Percentiles rank a stretch among this genome's conserved stretches.
phyloP scores from a whole-genome alignment of 2,113 vertebrate species.

The Gymnocephalus cernua region DNA sequence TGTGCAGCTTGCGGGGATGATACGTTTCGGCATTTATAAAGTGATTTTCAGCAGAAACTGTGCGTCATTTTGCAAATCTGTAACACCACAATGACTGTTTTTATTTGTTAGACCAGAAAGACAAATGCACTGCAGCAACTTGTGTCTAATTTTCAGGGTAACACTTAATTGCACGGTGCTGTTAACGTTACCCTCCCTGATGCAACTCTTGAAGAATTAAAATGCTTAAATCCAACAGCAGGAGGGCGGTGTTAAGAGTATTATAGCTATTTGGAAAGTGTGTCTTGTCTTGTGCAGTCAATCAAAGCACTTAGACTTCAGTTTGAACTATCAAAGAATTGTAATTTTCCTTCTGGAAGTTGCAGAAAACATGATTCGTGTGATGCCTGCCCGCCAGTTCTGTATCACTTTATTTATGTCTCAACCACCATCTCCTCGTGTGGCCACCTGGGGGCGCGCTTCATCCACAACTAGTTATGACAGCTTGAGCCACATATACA shows the following conservation, averaged over 20 bases:
- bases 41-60: neutral
- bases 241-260: neutral
- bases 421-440: neutral
- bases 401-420: constrained; percentile 30
- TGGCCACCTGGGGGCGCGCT: constrained; percentile 52
- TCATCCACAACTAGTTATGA: fast-evolving
- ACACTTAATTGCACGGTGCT: neutral
- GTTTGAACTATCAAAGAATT: neutral
- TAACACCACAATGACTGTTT: neutral
- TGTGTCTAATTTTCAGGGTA: neutral
- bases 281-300: fast-evolving
- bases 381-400: neutral
- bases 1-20: neutral
- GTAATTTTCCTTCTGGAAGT: neutral
- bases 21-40: neutral
- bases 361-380: neutral
- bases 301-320: neutral
- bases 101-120: neutral
- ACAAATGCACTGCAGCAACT: neutral
- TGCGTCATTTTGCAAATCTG: constrained; percentile 10
- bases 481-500: neutral
- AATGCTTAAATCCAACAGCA: neutral
- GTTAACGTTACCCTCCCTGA: too few species aligned
- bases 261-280: constrained; percentile 14
- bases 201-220: neutral